Conservation (phyloP, 2,888 invertebrate species). For the Caenorhabditis wallacei region DNA sequence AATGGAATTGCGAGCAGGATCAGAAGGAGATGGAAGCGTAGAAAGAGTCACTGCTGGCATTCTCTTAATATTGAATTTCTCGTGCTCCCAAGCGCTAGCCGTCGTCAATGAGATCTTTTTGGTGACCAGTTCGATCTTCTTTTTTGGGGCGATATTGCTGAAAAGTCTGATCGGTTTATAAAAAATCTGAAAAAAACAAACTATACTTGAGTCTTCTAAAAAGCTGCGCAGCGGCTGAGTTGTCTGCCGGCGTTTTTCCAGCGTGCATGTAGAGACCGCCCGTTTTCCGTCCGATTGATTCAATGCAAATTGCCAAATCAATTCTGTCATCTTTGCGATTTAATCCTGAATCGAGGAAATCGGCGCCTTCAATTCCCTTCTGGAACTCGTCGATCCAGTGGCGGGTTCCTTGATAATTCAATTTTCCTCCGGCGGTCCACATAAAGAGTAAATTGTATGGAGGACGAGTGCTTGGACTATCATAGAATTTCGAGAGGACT, state of each 20-base stretch:
- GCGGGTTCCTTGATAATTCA: constrained; percentile 96
- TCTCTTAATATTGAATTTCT: constrained; percentile 92
- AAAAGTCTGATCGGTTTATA: too few species aligned
- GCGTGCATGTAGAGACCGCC: constrained; percentile 92
- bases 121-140: constrained; percentile 85
- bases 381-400: constrained; percentile 96
- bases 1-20: constrained; percentile 83
- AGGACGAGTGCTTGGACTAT: constrained; percentile 74
- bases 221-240: constrained; percentile 86
- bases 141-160: constrained; percentile 64
- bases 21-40: constrained; percentile 86
- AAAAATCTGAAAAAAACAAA: too few species aligned
- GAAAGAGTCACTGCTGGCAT: constrained; percentile 95
- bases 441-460: constrained; percentile 87
- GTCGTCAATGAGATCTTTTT: constrained; percentile 96
- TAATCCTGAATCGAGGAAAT: constrained; percentile 28
- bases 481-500: constrained; percentile 86
- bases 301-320: constrained; percentile 79
- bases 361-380: constrained; percentile 85
- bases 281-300: constrained; percentile 82
- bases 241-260: constrained; percentile 94
- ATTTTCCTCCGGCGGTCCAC: constrained; percentile 92
- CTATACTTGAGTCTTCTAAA: constrained; percentile 70
- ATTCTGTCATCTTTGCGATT: constrained; percentile 72
- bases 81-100: constrained; percentile 91